Percentiles rank a stretch among this genome's conserved stretches.
Evolutionary conservation across 1,140 invertebrate genomes (phyloP).

Genomic region (Brachionus paranguensis): DNA sequence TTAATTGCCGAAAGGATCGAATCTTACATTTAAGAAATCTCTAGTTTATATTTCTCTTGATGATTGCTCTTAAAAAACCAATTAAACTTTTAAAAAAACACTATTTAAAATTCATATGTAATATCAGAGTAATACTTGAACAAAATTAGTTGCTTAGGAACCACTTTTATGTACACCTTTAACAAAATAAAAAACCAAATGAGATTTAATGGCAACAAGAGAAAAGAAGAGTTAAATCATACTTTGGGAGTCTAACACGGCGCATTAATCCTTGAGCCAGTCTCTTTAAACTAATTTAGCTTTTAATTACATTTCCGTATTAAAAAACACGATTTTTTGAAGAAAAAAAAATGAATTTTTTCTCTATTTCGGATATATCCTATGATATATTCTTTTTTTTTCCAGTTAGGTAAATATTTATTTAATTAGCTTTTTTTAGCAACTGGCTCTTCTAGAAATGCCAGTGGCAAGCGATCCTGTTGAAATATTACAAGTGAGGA

Average conservation of each 20-base stretch:
- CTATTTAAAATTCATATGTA: slow-evolving; percentile 25
- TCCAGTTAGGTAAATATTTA: not conserved
- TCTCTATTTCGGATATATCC: not conserved
- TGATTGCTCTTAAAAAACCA: not conserved
- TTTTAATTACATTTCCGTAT: not conserved
- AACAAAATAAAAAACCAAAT: slow-evolving; percentile 1
- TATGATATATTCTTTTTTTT: not conserved
- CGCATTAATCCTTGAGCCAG: not conserved
- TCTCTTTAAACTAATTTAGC: not conserved
- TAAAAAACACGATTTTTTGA: not conserved
- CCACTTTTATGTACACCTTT: slow-evolving; percentile 17
- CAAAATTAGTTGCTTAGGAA: slow-evolving; percentile 21
- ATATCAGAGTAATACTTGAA: slow-evolving; percentile 17
- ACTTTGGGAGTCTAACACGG: not conserved
- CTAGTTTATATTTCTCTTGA: slow-evolving; percentile 5
- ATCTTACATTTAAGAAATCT: not conserved
- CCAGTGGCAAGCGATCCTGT: slow-evolving; percentile 38
- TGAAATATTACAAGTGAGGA: slow-evolving; percentile 51
- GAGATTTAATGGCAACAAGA: not conserved
- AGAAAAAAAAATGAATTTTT: not conserved
- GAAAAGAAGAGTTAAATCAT: slow-evolving; percentile 7
- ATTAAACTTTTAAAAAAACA: not conserved
- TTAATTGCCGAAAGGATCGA: not conserved
- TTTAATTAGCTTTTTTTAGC: not conserved
- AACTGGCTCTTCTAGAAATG: slow-evolving; percentile 25